Conservation (phyloP, 2,113 vertebrate genomes). For the Nettapus auritus region DNA sequence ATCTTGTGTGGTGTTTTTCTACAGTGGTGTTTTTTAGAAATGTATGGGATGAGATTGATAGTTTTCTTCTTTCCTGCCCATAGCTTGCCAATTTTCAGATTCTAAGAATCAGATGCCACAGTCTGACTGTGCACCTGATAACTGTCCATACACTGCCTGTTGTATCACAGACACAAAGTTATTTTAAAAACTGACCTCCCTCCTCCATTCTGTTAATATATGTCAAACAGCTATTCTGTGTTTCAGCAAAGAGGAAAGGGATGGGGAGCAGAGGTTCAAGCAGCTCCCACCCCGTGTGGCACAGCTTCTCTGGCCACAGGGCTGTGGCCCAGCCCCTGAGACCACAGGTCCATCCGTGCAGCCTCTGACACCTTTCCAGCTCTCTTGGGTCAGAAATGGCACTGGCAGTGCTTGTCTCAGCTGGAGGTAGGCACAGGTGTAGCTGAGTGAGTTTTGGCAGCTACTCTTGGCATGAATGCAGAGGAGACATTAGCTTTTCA, state of each 20-base stretch:
- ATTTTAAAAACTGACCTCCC: background rate
- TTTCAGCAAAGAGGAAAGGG: background rate
- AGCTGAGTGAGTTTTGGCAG: background rate
- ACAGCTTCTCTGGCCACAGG: background rate
- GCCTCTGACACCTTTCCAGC: background rate
- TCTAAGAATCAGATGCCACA: background rate
- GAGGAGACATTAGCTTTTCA: background rate
- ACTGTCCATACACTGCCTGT: background rate
- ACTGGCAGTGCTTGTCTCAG: background rate
- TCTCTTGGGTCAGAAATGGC: background rate
- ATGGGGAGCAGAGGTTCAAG: background rate
- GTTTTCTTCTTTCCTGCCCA: background rate
- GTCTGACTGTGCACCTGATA: background rate
- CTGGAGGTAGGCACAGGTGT: background rate
- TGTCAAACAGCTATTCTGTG: background rate
- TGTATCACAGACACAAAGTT: background rate
- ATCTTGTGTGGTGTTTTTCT: background rate
- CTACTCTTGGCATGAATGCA: background rate
- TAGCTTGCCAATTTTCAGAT: background rate
- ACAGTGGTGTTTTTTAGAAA: background rate
- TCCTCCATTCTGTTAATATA: background rate
- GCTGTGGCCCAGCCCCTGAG: background rate
- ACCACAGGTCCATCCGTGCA: fast-evolving
- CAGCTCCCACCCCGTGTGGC: background rate
- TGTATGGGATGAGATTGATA: background rate